phyloP scores from a whole-genome alignment of 2,113 vertebrate genomes.

The Melanerpes aurifrons region DNA sequence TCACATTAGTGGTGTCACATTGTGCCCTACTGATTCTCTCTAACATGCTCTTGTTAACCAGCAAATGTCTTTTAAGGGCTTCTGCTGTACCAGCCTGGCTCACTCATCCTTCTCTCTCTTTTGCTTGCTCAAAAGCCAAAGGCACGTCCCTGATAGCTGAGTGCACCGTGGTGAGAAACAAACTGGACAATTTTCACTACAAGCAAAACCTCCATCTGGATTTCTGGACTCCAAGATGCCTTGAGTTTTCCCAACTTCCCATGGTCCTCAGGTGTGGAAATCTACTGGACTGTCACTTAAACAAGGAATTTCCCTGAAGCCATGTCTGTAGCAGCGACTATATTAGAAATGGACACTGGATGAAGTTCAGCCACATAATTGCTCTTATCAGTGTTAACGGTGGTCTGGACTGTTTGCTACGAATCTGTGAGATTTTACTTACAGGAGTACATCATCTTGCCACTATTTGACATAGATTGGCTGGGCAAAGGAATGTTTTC shows the following conservation, averaged over 20 bases:
- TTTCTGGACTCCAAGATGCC: slow-evolving; percentile 91
- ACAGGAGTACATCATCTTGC: slow-evolving; percentile 73
- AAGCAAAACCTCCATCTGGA: slow-evolving; percentile 82
- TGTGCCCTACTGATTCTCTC: neutral
- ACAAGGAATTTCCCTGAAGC: slow-evolving; percentile 88
- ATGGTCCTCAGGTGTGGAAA: slow-evolving; percentile 94
- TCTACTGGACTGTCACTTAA: slow-evolving; percentile 84
- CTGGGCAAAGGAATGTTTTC: slow-evolving; percentile 73
- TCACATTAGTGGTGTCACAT: accelerated
- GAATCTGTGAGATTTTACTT: slow-evolving; percentile 77
- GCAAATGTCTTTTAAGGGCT: neutral
- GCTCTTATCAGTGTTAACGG: slow-evolving; percentile 81
- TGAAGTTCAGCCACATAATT: slow-evolving; percentile 77
- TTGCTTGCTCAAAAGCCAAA: slow-evolving; percentile 86
- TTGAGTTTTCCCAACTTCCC: slow-evolving; percentile 92
- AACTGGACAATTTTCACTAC: slow-evolving; percentile 81
- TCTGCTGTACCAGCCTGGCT: neutral
- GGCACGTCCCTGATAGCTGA: slow-evolving; percentile 93
- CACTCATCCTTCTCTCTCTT: slow-evolving; percentile 23
- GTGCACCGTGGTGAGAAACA: slow-evolving; percentile 77
- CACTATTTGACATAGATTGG: slow-evolving; percentile 72
- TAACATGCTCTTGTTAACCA: neutral
- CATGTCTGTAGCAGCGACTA: slow-evolving; percentile 83
- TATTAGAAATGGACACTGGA: slow-evolving; percentile 72
- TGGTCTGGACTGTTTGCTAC: slow-evolving; percentile 82